Evolutionary conservation across 64 coral and sea anemone species (phyloP).

Genomic region (Pocillopora verrucosa): DNA sequence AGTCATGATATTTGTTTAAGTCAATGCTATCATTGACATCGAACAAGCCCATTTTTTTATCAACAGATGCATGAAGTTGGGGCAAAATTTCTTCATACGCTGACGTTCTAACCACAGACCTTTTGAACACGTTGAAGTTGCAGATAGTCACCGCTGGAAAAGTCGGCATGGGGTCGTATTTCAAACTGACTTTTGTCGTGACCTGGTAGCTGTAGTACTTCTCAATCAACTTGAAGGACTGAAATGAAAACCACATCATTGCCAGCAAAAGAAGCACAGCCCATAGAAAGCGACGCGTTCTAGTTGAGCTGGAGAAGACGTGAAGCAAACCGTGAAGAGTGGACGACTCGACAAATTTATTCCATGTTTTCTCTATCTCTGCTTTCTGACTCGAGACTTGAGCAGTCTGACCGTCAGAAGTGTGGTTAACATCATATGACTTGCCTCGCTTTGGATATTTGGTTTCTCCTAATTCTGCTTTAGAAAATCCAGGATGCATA

Average conservation of each 20-base stretch:
- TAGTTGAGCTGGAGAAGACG: background rate
- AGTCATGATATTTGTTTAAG: conserved; percentile 11
- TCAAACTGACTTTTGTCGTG: conserved; percentile 15
- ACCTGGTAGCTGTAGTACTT: conserved; percentile 36
- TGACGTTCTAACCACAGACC: background rate
- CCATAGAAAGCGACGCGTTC: conserved; percentile 22
- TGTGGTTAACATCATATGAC: too few relatives aligned
- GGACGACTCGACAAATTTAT: background rate
- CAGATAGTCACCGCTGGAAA: conserved; percentile 65
- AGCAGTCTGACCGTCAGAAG: too few relatives aligned
- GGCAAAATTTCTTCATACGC: background rate
- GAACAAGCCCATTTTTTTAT: background rate
- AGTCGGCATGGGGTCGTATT: background rate
- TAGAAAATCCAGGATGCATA: too few relatives aligned
- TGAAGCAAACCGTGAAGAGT: conserved; percentile 50
- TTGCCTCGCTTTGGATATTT: too few relatives aligned
- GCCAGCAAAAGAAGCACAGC: background rate
- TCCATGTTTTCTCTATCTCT: conserved; percentile 13
- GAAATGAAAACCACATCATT: conserved; percentile 24
- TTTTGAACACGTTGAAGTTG: conserved; percentile 45
- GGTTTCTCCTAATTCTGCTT: too few relatives aligned
- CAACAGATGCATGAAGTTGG: background rate
- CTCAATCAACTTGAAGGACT: background rate
- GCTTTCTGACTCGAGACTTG: background rate
- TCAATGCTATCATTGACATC: background rate